These are phyloP conservation scores for Silurus asotus DNA, from an alignment of 2,113 vertebrate species.

Conservation along the genomic window DNA sequence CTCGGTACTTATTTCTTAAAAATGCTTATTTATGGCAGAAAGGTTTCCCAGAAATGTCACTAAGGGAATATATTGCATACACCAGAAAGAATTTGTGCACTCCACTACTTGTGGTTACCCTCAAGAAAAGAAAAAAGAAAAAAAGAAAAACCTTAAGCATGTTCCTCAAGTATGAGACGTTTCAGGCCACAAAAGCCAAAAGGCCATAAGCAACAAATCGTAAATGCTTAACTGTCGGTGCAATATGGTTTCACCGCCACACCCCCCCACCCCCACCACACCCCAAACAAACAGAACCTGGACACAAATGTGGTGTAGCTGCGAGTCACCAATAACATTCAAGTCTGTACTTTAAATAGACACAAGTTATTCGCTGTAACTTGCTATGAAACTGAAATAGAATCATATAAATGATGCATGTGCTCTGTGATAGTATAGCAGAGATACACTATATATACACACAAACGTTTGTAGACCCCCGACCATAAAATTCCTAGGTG, in stretches of 20 bases:
- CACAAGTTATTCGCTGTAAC: not conserved
- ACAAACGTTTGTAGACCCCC: no score
- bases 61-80: constrained; percentile 35
- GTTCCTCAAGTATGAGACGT: constrained; percentile 41
- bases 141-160: not conserved
- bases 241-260: no score
- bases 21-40: not conserved
- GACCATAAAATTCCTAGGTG: no score
- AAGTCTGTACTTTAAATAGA: not conserved
- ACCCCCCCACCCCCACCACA: no score
- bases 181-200: not conserved
- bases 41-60: constrained; percentile 7
- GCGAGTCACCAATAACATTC: not conserved
- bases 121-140: constrained; percentile 1
- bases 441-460: not conserved
- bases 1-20: not conserved
- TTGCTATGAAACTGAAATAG: not conserved
- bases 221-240: not conserved
- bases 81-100: constrained; percentile 51
- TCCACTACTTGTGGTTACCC: constrained; percentile 52
- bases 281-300: not conserved
- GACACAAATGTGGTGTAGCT: not conserved
- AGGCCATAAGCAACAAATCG: constrained; percentile 20
- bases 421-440: not conserved
- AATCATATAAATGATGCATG: not conserved